phyloP scores from a whole-genome alignment of 2,113 vertebrate genomes.

The Pavo muticus region DNA sequence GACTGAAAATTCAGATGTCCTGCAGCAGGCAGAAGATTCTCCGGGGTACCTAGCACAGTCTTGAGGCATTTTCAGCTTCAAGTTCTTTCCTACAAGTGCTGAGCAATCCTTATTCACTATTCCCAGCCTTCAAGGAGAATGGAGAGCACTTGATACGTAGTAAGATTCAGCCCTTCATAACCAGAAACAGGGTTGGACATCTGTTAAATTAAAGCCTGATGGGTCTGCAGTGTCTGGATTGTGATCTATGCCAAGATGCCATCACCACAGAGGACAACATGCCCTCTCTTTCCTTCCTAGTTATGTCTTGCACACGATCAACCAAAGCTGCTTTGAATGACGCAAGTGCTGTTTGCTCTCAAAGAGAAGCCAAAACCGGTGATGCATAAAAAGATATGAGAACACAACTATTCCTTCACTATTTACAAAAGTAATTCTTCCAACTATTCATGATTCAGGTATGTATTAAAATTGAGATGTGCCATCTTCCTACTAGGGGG shows the following conservation, averaged over 20 bases:
- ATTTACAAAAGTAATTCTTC: neutral
- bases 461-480: neutral
- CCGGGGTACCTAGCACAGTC: neutral
- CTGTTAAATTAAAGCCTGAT: neutral
- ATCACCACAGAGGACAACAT: neutral
- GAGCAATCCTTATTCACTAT: neutral
- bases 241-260: neutral
- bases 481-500: neutral
- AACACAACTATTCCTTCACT: neutral
- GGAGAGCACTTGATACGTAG: neutral
- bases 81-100: neutral
- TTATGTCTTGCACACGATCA: neutral
- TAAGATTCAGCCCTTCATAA: neutral
- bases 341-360: neutral
- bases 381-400: neutral
- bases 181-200: neutral
- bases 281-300: neutral
- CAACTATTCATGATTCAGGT: neutral
- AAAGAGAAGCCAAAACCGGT: neutral
- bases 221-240: neutral
- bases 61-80: neutral
- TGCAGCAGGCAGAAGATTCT: neutral
- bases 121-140: neutral
- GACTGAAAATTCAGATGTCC: neutral
- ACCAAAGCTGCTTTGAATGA: neutral